phyloP scores from a whole-genome alignment of 1,140 invertebrate genomes.

The Tetragnatha versicolor region DNA sequence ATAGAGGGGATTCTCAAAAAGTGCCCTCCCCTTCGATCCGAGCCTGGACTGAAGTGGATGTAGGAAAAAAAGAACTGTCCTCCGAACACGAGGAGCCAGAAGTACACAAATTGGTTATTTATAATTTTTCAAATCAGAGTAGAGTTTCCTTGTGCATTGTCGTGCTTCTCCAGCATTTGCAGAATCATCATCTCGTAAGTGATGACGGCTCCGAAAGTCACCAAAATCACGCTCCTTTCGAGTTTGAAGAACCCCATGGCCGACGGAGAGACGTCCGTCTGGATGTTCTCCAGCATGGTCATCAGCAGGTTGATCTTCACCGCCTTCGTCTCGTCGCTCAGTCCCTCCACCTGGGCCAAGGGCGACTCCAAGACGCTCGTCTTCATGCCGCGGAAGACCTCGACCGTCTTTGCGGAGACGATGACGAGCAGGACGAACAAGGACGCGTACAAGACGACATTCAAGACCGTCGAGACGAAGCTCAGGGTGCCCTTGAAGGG shows the following conservation, averaged over 20 bases:
- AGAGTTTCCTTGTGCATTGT: too few relatives aligned
- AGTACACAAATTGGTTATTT: too few relatives aligned
- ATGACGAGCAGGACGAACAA: neutral
- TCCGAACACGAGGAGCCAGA: too few relatives aligned
- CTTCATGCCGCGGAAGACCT: neutral
- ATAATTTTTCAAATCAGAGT: too few relatives aligned
- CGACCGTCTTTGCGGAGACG: neutral
- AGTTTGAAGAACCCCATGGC: neutral
- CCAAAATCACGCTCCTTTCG: neutral
- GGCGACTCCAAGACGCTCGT: neutral
- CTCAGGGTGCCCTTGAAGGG: too few relatives aligned
- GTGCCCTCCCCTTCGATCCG: too few relatives aligned
- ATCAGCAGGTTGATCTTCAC: neutral
- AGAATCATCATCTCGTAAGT: neutral
- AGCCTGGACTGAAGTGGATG: too few relatives aligned
- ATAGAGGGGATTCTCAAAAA: too few relatives aligned
- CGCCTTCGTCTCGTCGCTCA: neutral
- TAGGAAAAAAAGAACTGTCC: too few relatives aligned
- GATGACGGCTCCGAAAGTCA: neutral
- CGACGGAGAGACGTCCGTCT: neutral
- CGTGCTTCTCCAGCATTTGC: constrained; percentile 2
- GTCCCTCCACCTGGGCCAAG: neutral
- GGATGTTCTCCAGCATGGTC: neutral
- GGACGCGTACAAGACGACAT: neutral
- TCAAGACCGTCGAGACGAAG: neutral